Evolutionary conservation across 1,140 invertebrate species (phyloP).

Genomic region (Neodiprion fabricii): DNA sequence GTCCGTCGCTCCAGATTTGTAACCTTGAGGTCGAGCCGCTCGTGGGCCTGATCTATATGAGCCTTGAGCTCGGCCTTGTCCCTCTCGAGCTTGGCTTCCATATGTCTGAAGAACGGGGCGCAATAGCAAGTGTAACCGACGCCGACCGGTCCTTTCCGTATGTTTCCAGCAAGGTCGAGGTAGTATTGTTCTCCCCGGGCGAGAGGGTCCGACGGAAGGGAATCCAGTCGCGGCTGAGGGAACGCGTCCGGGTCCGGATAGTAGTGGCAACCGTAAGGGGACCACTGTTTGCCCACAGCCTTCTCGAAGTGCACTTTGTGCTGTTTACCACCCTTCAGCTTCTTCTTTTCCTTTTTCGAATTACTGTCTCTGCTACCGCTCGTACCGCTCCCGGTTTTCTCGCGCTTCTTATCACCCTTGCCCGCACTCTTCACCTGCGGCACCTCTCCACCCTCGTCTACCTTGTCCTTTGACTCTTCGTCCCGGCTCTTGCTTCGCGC

Average conservation of each 20-base stretch:
- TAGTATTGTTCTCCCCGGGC: constrained; percentile 93
- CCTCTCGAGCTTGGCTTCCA: constrained; percentile 84
- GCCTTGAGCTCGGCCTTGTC: constrained; percentile 87
- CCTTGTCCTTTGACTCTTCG: constrained; percentile 56
- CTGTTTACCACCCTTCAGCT: constrained; percentile 51
- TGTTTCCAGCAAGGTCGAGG: constrained; percentile 94
- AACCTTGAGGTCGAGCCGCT: constrained; percentile 81
- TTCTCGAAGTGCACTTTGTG: constrained; percentile 59
- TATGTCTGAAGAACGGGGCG: constrained; percentile 82
- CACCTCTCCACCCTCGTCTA: constrained; percentile 30
- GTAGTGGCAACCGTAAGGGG: constrained; percentile 90
- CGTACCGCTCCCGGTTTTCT: constrained; percentile 52
- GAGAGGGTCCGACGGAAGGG: constrained; percentile 84
- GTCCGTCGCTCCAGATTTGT: constrained; percentile 81
- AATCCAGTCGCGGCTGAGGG: constrained; percentile 83
- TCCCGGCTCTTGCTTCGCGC: constrained; percentile 48
- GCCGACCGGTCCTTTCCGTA: constrained; percentile 91
- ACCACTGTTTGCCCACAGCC: constrained; percentile 68
- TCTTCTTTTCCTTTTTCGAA: constrained; percentile 55
- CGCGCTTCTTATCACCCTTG: constrained; percentile 51
- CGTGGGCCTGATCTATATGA: constrained; percentile 82
- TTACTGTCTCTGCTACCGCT: constrained; percentile 59
- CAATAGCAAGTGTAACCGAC: constrained; percentile 86
- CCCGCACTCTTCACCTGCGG: constrained; percentile 24
- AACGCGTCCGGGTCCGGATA: constrained; percentile 83